Conservation (phyloP, 2,797 vertebrate genomes). For the Orientallactaga sibirica region DNA sequence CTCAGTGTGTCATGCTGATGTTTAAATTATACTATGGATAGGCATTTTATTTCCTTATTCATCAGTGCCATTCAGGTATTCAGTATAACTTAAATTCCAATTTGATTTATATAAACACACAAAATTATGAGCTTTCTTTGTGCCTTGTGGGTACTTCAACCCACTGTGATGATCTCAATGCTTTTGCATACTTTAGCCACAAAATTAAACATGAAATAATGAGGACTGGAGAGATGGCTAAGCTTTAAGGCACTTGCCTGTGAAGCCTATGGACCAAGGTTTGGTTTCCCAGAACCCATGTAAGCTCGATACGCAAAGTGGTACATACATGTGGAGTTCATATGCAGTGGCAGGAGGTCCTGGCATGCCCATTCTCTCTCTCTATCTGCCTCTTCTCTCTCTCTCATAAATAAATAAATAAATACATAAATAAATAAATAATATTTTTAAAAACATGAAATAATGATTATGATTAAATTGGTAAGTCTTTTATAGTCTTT, state of each 20-base stretch:
- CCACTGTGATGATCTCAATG: neutral
- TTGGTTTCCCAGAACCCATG: no score
- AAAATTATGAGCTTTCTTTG: neutral
- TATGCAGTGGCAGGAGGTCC: no score
- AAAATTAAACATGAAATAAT: conserved; percentile 32
- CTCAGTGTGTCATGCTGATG: conserved; percentile 51
- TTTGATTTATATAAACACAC: conserved; percentile 20
- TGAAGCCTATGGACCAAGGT: no score
- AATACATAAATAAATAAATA: no score
- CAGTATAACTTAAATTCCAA: conserved; percentile 39
- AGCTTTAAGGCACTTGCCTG: no score
- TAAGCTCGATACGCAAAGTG: no score
- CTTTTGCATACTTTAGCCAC: neutral
- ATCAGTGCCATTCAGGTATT: neutral
- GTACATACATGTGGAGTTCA: no score
- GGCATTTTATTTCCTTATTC: conserved; percentile 2
- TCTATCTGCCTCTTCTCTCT: no score
- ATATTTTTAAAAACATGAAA: neutral
- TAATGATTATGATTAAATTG: conserved; percentile 25
- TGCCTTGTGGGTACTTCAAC: neutral
- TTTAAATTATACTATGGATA: conserved; percentile 21
- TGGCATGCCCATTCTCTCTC: no score
- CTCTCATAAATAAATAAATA: no score
- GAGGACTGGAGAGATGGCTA: neutral
- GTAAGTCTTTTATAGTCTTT: neutral